Conservation (phyloP, 2,113 vertebrate genomes). For the Oncorhynchus nerka region DNA sequence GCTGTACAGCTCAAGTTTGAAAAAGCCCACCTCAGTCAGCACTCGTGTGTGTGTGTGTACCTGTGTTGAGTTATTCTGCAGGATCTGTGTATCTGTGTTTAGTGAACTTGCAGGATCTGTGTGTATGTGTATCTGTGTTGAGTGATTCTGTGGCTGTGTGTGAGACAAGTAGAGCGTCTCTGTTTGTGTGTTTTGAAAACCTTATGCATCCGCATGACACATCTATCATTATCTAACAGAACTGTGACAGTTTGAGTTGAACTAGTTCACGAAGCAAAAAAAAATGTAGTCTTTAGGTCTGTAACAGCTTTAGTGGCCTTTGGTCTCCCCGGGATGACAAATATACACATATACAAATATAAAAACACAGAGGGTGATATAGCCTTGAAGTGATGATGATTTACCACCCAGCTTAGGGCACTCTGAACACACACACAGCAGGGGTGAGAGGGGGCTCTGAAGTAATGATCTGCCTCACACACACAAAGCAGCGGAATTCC, state of each 20-base stretch:
- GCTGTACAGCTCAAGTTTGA: not conserved
- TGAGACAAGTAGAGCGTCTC: too few species aligned
- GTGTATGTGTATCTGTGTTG: not conserved
- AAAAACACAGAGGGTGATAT: not conserved
- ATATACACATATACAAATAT: too few species aligned
- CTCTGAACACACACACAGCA: not conserved
- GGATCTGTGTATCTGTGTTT: not conserved
- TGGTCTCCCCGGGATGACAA: too few species aligned
- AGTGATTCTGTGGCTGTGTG: not conserved
- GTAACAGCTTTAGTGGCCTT: too few species aligned
- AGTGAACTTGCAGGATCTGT: slow-evolving; percentile 11
- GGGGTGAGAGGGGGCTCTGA: slow-evolving; percentile 9
- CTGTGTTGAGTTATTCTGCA: not conserved
- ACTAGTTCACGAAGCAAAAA: too few species aligned
- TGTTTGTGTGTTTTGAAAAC: not conserved
- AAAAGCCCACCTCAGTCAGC: not conserved
- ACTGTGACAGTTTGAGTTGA: too few species aligned
- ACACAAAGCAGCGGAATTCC: slow-evolving; percentile 37
- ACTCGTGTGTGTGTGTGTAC: not conserved
- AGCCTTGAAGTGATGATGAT: not conserved
- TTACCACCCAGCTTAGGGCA: not conserved
- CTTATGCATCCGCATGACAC: too few species aligned
- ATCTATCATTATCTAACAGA: too few species aligned
- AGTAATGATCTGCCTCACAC: slow-evolving; percentile 46
- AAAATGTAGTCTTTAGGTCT: too few species aligned